Conservation (phyloP, 2,113 vertebrate species). For the Cyprinodon tularosa region DNA sequence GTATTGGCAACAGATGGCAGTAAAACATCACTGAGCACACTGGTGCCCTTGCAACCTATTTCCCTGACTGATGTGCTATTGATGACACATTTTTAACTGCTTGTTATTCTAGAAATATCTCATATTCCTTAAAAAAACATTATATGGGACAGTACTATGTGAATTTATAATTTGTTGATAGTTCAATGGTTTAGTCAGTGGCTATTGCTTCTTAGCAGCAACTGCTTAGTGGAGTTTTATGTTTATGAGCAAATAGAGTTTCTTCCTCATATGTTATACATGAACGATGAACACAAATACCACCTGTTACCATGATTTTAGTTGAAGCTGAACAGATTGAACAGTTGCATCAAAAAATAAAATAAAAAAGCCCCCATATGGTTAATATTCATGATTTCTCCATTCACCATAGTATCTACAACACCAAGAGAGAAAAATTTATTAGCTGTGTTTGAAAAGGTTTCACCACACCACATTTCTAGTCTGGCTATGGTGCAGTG, state of each 20-base stretch:
- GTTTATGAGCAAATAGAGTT: conserved; percentile 32
- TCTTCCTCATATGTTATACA: conserved; percentile 44
- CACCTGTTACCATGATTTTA: conserved; percentile 44
- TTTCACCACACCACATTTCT: neutral
- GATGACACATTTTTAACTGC: conserved; percentile 19
- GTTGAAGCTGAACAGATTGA: conserved; percentile 13
- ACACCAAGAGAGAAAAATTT: neutral
- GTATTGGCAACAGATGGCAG: conserved; percentile 91
- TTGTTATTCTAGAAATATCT: conserved; percentile 59
- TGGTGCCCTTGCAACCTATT: conserved; percentile 53
- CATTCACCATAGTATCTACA: conserved; percentile 1
- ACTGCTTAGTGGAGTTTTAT: conserved; percentile 30
- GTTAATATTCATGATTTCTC: conserved; percentile 17
- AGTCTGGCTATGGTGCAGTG: conserved; percentile 64
- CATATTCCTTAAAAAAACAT: conserved; percentile 45
- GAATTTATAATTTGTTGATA: conserved; percentile 47
- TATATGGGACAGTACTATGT: conserved; percentile 30
- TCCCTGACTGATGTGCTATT: conserved; percentile 28
- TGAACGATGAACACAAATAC: conserved; percentile 11
- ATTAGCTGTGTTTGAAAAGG: neutral
- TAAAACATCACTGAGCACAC: conserved; percentile 80
- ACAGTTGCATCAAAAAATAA: conserved; percentile 5
- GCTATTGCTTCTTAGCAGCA: conserved; percentile 28
- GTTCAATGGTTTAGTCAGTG: conserved; percentile 30
- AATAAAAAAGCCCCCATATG: conserved; percentile 2